These are phyloP conservation scores for Hypena proboscidalis DNA, from an alignment of 2,888 invertebrate species.

Conservation along the genomic window DNA sequence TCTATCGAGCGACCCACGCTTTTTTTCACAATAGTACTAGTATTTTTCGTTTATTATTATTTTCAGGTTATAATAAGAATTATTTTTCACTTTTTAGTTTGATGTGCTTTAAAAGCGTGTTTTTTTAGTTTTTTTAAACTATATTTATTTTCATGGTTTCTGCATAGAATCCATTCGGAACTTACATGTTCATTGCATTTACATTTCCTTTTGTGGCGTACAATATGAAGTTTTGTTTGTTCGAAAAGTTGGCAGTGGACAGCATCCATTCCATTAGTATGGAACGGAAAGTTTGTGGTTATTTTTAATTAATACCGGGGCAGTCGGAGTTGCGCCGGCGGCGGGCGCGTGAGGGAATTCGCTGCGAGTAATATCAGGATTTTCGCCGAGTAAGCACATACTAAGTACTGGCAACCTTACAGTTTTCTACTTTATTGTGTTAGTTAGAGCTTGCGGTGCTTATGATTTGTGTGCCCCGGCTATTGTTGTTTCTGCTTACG, in stretches of 20 bases:
- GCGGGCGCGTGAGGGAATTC: slow-evolving; percentile 30
- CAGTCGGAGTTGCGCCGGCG: slow-evolving; percentile 35
- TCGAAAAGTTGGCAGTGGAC: slow-evolving; percentile 54
- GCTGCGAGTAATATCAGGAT: slow-evolving; percentile 38
- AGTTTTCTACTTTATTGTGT: slow-evolving; percentile 30
- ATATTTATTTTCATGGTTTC: too few species aligned
- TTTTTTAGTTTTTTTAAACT: too few species aligned
- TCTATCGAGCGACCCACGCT: too few species aligned
- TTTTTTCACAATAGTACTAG: too few species aligned
- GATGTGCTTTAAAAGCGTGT: too few species aligned
- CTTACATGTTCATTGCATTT: slow-evolving; percentile 38
- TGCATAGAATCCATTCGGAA: too few species aligned
- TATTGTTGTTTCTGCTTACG: slow-evolving; percentile 9
- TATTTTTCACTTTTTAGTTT: too few species aligned
- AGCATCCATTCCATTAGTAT: slow-evolving; percentile 50
- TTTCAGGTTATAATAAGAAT: too few species aligned
- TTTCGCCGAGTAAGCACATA: slow-evolving; percentile 37
- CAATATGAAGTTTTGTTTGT: slow-evolving; percentile 52
- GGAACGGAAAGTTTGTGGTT: slow-evolving; percentile 52
- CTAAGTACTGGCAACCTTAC: slow-evolving; percentile 36
- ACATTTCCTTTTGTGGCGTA: slow-evolving; percentile 46
- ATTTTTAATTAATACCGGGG: slow-evolving; percentile 54
- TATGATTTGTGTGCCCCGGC: slow-evolving; percentile 22
- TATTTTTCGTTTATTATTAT: too few species aligned
- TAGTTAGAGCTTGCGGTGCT: slow-evolving; percentile 18